Conservation (phyloP, 2,888 invertebrate genomes). For the Drosophila quinaria region DNA sequence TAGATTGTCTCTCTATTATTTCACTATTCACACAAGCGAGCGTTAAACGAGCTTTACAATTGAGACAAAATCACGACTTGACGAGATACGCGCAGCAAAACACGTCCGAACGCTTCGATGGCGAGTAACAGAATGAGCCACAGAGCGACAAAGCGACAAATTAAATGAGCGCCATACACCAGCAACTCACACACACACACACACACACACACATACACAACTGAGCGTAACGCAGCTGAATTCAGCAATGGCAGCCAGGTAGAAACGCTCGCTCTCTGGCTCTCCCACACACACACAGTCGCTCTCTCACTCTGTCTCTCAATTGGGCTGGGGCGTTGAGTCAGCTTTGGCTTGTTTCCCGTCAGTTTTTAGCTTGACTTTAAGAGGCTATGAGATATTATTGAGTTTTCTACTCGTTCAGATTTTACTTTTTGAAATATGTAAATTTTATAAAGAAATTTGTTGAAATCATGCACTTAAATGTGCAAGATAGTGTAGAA, state of each 20-base stretch:
- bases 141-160: constrained; percentile 48
- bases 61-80: constrained; percentile 39
- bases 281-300: constrained; percentile 13
- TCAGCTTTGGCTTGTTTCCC: constrained; percentile 44
- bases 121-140: constrained; percentile 80
- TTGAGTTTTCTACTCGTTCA: background rate
- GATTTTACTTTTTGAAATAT: background rate
- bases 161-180: constrained; percentile 50
- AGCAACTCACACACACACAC: constrained; percentile 13
- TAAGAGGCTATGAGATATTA: constrained; percentile 1
- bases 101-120: constrained; percentile 76
- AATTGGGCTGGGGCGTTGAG: constrained; percentile 33
- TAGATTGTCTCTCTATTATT: constrained; percentile 21
- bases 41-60: constrained; percentile 22
- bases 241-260: constrained; percentile 70
- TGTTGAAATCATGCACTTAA: background rate
- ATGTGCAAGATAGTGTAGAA: too few relatives aligned
- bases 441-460: background rate
- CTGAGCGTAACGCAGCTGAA: constrained; percentile 30
- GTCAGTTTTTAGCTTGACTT: constrained; percentile 38
- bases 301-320: constrained; percentile 22
- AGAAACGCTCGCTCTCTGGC: constrained; percentile 34
- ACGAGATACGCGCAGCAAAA: constrained; percentile 41
- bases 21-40: constrained; percentile 25
- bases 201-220: background rate